phyloP scores from a whole-genome alignment of 1,140 invertebrate species.

The Drosophila pectinifera region DNA sequence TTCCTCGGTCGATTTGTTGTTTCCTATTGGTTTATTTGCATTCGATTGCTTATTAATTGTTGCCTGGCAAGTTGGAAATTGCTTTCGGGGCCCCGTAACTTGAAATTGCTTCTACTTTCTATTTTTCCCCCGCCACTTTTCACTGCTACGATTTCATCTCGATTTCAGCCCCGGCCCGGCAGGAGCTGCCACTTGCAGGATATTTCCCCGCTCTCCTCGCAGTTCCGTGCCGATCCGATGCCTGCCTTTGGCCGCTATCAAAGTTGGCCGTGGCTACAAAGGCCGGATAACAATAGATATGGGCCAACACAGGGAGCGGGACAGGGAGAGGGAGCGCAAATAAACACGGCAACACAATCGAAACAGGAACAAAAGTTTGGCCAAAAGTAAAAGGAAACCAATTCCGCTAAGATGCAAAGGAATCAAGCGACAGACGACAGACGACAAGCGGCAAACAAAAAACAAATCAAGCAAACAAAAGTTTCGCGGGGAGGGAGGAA shows the following conservation, averaged over 20 bases:
- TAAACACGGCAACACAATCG: slow-evolving; percentile 42
- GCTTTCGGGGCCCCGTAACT: slow-evolving; percentile 15
- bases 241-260: slow-evolving; percentile 32
- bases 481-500: background rate
- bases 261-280: slow-evolving; percentile 37
- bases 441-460: slow-evolving; percentile 18
- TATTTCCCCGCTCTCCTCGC: slow-evolving; percentile 1
- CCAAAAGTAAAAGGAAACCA: slow-evolving; percentile 43
- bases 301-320: no score
- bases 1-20: slow-evolving; percentile 1
- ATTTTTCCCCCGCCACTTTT: slow-evolving; percentile 15
- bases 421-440: slow-evolving; percentile 42
- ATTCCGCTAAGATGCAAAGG: slow-evolving; percentile 42
- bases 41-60: slow-evolving; percentile 54
- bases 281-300: slow-evolving; percentile 41
- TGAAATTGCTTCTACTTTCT: slow-evolving; percentile 39
- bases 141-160: slow-evolving; percentile 54
- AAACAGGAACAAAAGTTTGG: slow-evolving; percentile 40
- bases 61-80: slow-evolving; percentile 37
- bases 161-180: slow-evolving; percentile 8
- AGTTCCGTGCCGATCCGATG: background rate
- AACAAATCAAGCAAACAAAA: slow-evolving; percentile 48
- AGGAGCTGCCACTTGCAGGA: slow-evolving; percentile 39
- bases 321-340: slow-evolving; percentile 2
- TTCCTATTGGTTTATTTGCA: slow-evolving; percentile 37